Conservation (phyloP, 1,140 invertebrate species). For the Hylyphantes graminicola region DNA sequence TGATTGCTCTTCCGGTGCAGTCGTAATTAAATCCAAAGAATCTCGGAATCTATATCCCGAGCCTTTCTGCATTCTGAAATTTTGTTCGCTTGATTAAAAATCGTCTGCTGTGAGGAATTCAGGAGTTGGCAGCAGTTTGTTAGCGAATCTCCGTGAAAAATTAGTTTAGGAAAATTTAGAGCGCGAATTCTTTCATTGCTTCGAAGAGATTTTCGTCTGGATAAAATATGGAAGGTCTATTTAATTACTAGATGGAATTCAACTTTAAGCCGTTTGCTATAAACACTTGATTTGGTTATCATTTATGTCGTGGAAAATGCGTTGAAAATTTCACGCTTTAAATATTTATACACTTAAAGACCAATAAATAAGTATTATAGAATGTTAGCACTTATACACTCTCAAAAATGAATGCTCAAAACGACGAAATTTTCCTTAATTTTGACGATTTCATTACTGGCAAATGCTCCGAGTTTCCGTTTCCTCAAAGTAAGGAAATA, state of each 20-base stretch:
- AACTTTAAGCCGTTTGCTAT: too few species aligned
- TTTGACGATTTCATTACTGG: too few species aligned
- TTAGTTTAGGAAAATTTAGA: slow-evolving; percentile 20
- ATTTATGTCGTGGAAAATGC: too few species aligned
- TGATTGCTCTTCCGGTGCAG: slow-evolving; percentile 22
- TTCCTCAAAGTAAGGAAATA: too few species aligned
- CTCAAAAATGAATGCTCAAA: too few species aligned
- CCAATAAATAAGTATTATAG: too few species aligned
- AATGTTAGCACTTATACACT: too few species aligned
- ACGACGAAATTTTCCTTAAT: too few species aligned
- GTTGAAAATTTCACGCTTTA: too few species aligned
- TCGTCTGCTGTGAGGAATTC: background rate
- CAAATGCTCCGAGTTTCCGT: too few species aligned
- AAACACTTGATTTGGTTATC: too few species aligned
- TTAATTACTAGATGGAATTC: slow-evolving; percentile 1
- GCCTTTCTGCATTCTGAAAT: slow-evolving; percentile 13
- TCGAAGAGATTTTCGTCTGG: slow-evolving; percentile 12
- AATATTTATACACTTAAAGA: too few species aligned
- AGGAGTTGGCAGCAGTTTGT: slow-evolving; percentile 28
- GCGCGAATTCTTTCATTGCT: slow-evolving; percentile 3
- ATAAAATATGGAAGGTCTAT: slow-evolving; percentile 17
- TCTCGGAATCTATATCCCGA: slow-evolving; percentile 26
- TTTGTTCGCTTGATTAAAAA: slow-evolving; percentile 39
- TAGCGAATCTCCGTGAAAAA: slow-evolving; percentile 26
- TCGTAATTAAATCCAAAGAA: slow-evolving; percentile 29